Percentiles rank a stretch among this genome's conserved stretches.
These are phyloP conservation scores for Amiota communis DNA, from an alignment of 2,888 invertebrate genomes.

Conservation along the genomic window DNA sequence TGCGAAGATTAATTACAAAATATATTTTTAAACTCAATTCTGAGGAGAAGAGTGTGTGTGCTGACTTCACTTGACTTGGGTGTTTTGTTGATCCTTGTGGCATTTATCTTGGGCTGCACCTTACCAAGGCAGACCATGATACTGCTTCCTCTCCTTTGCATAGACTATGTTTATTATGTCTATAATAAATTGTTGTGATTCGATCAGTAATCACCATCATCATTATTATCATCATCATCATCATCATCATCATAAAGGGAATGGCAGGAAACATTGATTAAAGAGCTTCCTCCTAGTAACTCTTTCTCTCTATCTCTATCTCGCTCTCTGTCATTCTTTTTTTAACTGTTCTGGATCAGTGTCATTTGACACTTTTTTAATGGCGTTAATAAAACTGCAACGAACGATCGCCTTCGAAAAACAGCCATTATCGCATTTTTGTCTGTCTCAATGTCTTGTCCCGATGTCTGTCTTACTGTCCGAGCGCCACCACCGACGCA, in stretches of 20 bases:
- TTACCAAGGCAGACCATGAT: neutral
- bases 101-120: slow-evolving; percentile 26
- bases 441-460: neutral
- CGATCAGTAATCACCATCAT: neutral
- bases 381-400: slow-evolving; percentile 33
- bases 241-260: neutral
- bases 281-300: neutral
- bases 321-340: neutral
- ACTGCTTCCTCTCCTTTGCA: neutral
- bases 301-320: neutral
- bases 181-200: neutral
- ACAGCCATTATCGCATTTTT: slow-evolving; percentile 25
- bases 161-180: too few relatives aligned
- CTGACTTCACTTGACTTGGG: neutral
- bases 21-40: too few relatives aligned
- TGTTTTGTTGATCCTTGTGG: neutral
- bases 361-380: slow-evolving; percentile 62
- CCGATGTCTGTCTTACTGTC: neutral
- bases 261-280: too few relatives aligned
- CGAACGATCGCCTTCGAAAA: slow-evolving; percentile 24
- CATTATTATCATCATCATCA: slow-evolving; percentile 6
- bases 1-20: slow-evolving; percentile 69
- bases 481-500: slow-evolving; percentile 42
- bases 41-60: too few relatives aligned
- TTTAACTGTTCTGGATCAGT: slow-evolving; percentile 39